Conservation (phyloP, 2,113 vertebrate species). For the Cavia porcellus region DNA sequence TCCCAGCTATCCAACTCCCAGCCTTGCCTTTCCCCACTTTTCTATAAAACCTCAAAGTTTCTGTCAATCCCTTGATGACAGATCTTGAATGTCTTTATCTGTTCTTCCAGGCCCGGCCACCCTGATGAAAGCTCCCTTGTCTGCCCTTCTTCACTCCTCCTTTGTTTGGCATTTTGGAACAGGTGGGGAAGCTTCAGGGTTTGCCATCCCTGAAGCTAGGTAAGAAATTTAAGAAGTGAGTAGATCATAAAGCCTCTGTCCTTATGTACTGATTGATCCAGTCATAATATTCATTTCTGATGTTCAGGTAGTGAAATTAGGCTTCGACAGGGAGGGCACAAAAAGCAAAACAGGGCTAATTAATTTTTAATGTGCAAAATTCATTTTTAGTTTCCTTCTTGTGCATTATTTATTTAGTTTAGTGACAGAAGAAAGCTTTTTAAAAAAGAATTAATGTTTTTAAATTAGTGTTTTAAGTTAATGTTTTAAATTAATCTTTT, state of each 20-base stretch:
- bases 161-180: not conserved
- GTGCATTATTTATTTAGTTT: conserved; percentile 50
- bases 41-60: not conserved
- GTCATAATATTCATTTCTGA: not conserved
- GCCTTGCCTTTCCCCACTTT: not conserved
- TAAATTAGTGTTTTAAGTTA: too few relatives aligned
- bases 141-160: not conserved
- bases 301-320: not conserved
- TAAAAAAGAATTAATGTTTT: not conserved
- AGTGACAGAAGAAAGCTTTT: not conserved
- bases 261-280: not conserved
- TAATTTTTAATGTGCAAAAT: conserved; percentile 46
- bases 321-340: not conserved
- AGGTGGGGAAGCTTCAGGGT: not conserved
- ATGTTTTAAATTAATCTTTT: not conserved
- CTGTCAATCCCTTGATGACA: not conserved
- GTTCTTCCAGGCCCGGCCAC: not conserved
- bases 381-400: conserved; percentile 10
- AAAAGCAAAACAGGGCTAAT: not conserved
- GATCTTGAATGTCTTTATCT: not conserved
- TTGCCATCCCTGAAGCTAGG: not conserved
- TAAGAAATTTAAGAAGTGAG: not conserved
- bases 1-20: too few relatives aligned
- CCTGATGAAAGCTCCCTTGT: not conserved
- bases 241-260: not conserved